Evolutionary conservation across 2,888 invertebrate genomes (phyloP).

Genomic region (Diplolepis rosae): DNA sequence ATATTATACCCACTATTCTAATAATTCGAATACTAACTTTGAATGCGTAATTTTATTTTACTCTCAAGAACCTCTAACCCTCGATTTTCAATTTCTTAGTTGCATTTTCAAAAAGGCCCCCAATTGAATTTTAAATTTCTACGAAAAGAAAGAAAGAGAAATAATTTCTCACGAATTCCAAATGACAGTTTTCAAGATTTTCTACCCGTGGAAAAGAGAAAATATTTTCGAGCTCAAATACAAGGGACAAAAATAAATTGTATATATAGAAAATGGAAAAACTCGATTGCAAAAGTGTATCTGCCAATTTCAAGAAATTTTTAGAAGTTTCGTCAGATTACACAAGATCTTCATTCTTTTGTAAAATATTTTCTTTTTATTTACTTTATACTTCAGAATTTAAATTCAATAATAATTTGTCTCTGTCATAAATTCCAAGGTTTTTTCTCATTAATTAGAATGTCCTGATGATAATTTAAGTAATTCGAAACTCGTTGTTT

Average conservation of each 20-base stretch:
- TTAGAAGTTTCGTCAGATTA: background rate
- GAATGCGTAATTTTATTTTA: background rate
- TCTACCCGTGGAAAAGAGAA: too few species aligned
- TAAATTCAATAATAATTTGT: too few species aligned
- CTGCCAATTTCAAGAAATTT: background rate
- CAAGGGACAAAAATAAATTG: too few species aligned
- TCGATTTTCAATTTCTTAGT: background rate
- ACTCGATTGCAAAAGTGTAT: background rate
- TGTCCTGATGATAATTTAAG: background rate
- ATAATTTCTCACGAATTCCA: too few species aligned
- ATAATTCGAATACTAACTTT: background rate
- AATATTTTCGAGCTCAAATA: too few species aligned
- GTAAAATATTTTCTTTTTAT: background rate
- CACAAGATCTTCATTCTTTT: background rate
- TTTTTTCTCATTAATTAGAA: too few species aligned
- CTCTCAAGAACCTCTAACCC: background rate
- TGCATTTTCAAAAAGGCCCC: background rate
- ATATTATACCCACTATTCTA: background rate
- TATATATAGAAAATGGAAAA: background rate
- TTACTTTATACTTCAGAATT: too few species aligned
- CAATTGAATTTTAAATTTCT: background rate
- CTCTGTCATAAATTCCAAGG: too few species aligned
- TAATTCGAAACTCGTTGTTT: slow-evolving; percentile 3
- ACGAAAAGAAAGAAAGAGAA: too few species aligned
- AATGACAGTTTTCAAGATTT: too few species aligned